These are phyloP conservation scores for Tribolium madens DNA, from an alignment of 1,140 invertebrate genomes.

Conservation along the genomic window DNA sequence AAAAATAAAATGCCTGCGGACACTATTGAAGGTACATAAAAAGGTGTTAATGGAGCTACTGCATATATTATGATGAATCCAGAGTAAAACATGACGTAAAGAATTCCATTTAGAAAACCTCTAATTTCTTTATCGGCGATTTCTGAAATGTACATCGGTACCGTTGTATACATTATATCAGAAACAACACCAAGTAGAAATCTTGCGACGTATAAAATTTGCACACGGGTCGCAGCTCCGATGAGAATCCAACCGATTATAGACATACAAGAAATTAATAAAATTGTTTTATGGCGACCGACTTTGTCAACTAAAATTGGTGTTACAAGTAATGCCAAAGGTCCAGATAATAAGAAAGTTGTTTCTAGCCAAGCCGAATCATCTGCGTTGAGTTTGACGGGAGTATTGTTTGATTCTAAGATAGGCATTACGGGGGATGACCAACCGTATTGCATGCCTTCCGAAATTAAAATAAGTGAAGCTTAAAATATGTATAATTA, in stretches of 20 bases:
- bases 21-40: conserved; percentile 52
- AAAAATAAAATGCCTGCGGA: conserved; percentile 50
- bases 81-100: conserved; percentile 58
- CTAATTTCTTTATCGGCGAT: conserved; percentile 60
- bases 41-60: conserved; percentile 51
- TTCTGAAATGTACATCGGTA: conserved; percentile 61
- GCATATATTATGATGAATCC: conserved; percentile 57
- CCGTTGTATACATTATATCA: conserved; percentile 60
- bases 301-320: conserved; percentile 70
- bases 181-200: conserved; percentile 59
- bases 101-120: conserved; percentile 56
- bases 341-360: conserved; percentile 72
- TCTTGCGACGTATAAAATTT: conserved; percentile 68
- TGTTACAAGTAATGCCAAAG: conserved; percentile 71
- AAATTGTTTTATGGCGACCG: conserved; percentile 73
- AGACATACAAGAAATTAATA: conserved; percentile 71
- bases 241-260: conserved; percentile 75
- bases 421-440: conserved; percentile 72
- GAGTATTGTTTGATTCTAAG: conserved; percentile 64
- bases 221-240: conserved; percentile 63
- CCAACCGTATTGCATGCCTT: conserved; percentile 69
- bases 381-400: conserved; percentile 57
- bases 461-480: conserved; percentile 51
- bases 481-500: neutral
- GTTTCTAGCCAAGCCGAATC: conserved; percentile 72